Conservation (phyloP, 2,888 invertebrate genomes). For the Tiliacea citrago region DNA sequence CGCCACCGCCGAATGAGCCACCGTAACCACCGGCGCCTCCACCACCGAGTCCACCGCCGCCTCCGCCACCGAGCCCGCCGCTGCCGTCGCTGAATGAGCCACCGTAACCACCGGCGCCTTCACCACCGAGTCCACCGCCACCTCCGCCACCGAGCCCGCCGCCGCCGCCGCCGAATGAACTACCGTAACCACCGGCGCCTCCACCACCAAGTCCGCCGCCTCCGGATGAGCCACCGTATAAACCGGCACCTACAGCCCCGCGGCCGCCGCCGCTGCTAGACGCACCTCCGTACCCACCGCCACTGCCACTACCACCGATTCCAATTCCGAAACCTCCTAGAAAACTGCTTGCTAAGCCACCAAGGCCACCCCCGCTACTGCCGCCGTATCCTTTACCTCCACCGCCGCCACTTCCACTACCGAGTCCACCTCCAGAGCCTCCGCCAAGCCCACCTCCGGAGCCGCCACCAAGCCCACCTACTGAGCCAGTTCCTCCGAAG, state of each 20-base stretch:
- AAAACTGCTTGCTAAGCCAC: slow-evolving; percentile 19
- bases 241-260: neutral
- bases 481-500: slow-evolving; percentile 36
- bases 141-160: slow-evolving; percentile 10
- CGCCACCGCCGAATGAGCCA: slow-evolving; percentile 25
- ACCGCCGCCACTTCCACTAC: slow-evolving; percentile 55
- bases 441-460: slow-evolving; percentile 48
- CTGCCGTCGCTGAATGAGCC: slow-evolving; percentile 11
- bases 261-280: slow-evolving; percentile 34
- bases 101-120: neutral
- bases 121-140: slow-evolving; percentile 33
- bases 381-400: slow-evolving; percentile 48
- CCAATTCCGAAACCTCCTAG: slow-evolving; percentile 38
- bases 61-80: slow-evolving; percentile 18
- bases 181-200: slow-evolving; percentile 55
- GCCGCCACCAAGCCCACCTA: slow-evolving; percentile 39
- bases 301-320: slow-evolving; percentile 34
- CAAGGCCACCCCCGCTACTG: slow-evolving; percentile 16
- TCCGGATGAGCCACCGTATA: slow-evolving; percentile 1
- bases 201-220: slow-evolving; percentile 19
- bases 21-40: slow-evolving; percentile 54
- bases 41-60: slow-evolving; percentile 17
- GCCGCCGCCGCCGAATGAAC: slow-evolving; percentile 29
- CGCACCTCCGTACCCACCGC: slow-evolving; percentile 44
- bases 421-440: slow-evolving; percentile 46